Evolutionary conservation across 2,113 vertebrate species (phyloP).

Genomic region (Crotalus tigris): DNA sequence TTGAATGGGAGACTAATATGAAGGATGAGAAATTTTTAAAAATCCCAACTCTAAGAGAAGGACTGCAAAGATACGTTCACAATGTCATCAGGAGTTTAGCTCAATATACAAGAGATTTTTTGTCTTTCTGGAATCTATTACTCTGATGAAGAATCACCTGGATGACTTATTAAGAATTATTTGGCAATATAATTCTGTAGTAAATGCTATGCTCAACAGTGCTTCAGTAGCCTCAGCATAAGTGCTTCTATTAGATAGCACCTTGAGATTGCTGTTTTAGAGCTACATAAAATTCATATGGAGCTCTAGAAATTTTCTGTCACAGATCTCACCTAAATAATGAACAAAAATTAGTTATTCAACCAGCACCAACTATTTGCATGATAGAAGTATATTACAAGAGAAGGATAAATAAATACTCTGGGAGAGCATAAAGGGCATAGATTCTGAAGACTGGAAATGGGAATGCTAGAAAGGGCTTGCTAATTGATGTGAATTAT

Average conservation of each 20-base stretch:
- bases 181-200: background rate
- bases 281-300: background rate
- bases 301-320: background rate
- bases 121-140: background rate
- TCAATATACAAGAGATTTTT: background rate
- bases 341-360: background rate
- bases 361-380: background rate
- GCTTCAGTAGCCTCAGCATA: background rate
- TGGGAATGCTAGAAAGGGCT: background rate
- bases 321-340: background rate
- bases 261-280: background rate
- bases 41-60: background rate
- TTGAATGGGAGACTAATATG: background rate
- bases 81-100: background rate
- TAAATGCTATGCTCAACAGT: background rate
- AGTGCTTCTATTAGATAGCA: background rate
- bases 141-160: background rate
- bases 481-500: background rate
- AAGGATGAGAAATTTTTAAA: background rate
- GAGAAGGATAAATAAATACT: background rate
- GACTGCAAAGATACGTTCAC: background rate
- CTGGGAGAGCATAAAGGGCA: background rate
- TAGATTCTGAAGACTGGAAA: background rate
- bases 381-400: background rate
- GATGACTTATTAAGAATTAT: background rate